These are phyloP conservation scores for Aplysia californica DNA, from an alignment of 1,140 invertebrate species.

Conservation along the genomic window DNA sequence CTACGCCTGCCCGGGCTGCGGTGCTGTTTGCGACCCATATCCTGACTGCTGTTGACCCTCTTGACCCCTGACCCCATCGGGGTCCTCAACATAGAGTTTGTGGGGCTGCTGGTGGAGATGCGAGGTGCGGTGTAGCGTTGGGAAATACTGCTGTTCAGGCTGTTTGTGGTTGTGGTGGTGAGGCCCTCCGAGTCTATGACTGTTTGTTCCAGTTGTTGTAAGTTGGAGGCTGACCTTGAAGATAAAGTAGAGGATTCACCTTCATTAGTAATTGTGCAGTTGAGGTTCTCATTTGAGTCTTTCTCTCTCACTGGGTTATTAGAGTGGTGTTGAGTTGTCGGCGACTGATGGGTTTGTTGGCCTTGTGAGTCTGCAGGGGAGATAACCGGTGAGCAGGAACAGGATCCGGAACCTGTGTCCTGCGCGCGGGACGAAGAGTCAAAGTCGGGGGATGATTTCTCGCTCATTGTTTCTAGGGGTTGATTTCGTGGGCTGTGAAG, in stretches of 20 bases:
- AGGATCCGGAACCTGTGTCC: slow-evolving; percentile 15
- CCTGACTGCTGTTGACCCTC: slow-evolving; percentile 10
- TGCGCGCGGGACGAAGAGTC: background rate
- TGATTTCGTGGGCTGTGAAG: slow-evolving; percentile 39
- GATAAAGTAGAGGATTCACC: background rate
- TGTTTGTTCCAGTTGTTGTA: background rate
- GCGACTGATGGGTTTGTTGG: slow-evolving; percentile 21
- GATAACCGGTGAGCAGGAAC: slow-evolving; percentile 16
- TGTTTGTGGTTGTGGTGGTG: background rate
- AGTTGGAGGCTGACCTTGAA: slow-evolving; percentile 10
- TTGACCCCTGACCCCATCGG: background rate
- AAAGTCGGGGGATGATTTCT: slow-evolving; percentile 13
- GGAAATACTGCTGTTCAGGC: background rate
- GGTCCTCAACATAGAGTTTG: background rate
- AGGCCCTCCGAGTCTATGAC: background rate
- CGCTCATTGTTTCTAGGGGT: slow-evolving; percentile 28
- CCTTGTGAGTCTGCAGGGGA: slow-evolving; percentile 16
- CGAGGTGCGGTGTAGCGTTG: background rate
- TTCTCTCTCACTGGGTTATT: slow-evolving; percentile 41
- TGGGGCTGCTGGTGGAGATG: no score
- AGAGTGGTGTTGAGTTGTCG: slow-evolving; percentile 23
- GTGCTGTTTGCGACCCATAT: background rate
- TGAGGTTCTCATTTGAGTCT: slow-evolving; percentile 62
- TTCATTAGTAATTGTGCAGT: slow-evolving; percentile 38
- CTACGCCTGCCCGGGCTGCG: background rate